Base-by-base conservation (phyloP, 2,797 vertebrate genomes). In the Bucorvus abyssinicus region DNA sequence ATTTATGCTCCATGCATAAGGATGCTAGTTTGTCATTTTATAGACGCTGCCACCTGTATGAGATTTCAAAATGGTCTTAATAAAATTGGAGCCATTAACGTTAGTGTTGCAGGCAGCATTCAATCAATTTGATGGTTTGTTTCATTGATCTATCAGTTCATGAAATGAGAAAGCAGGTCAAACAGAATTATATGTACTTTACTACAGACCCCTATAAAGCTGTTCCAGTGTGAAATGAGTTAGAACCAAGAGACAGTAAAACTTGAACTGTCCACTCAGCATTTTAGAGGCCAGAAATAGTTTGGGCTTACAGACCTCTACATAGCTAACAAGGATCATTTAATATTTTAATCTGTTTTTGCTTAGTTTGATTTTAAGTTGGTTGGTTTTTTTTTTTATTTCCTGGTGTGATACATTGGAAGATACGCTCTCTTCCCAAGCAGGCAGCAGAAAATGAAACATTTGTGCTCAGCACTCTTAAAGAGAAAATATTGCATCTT, bases 231-330 rank as follows among this genome's bases (percentile, higher is more conserved):
- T 89, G 87, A 82, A 97, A 82, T 68, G 32, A 93, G 45, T 75
- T 63, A 83, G 73, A 69, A 74, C 14, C 52, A 64, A 50, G 14
- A 92, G 34, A 85, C 3, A 45, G 71, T 61, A 91, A 94, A 97
- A 89, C 24, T 17, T 87, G 30, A 84, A 47, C 49, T 47, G 61
- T 92, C 34, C 45, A 86, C 30, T 84, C 52, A 81, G 45, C 36
- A 87, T 90, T 96, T 93, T 61, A 83, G 36, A 94, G 29, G n/a
- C 11, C 36, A 91, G 91, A 92, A 93, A 73, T 19, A 92, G 71
- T 82, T 78, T 36, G 16, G 19, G 4, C 56, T 94, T 77, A 82
- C 40, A 50, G 71, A 77, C 14, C 45, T 63, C n/a, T 27, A 50
- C 20, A 40, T 20, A 16, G 8, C 30, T 69, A 87, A 44, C 9